A percentile compares a stretch with the other conserved stretches of the same genome.
These are phyloP conservation scores for Ellobius talpinus DNA, from an alignment of 2,113 vertebrate genomes.

Conservation along the genomic window DNA sequence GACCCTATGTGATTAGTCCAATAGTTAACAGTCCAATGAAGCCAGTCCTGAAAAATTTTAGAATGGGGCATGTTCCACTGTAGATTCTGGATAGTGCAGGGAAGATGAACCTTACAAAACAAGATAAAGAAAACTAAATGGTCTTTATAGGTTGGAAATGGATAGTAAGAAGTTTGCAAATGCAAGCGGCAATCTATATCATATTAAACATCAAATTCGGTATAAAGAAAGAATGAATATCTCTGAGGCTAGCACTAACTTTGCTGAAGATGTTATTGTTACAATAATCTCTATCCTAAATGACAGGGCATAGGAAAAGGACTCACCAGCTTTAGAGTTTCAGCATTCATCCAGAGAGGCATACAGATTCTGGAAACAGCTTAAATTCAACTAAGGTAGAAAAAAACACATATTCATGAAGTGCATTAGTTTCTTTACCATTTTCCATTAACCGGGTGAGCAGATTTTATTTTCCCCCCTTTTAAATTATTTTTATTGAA, in stretches of 20 bases:
- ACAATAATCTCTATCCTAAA: background rate
- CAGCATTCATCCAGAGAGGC: background rate
- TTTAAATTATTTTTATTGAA: too few species aligned
- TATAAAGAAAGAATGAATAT: background rate
- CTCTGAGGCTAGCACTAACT: background rate
- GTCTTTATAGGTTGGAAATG: background rate
- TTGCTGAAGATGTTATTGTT: background rate
- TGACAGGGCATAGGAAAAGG: background rate
- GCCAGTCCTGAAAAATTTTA: background rate
- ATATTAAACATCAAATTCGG: background rate
- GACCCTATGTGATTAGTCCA: background rate
- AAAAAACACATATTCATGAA: background rate
- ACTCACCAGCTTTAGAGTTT: background rate
- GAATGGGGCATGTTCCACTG: background rate
- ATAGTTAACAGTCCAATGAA: background rate
- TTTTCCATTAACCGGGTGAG: background rate
- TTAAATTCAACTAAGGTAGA: background rate
- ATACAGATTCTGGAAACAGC: background rate
- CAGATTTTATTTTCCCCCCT: background rate
- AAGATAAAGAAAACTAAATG: background rate
- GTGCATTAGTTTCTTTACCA: background rate
- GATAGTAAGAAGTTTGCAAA: background rate
- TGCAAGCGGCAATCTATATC: background rate
- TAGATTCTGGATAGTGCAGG: background rate
- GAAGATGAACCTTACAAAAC: background rate